These are phyloP conservation scores for Atherinosoma microstoma DNA, from an alignment of 2,797 vertebrate genomes.

Conservation along the genomic window DNA sequence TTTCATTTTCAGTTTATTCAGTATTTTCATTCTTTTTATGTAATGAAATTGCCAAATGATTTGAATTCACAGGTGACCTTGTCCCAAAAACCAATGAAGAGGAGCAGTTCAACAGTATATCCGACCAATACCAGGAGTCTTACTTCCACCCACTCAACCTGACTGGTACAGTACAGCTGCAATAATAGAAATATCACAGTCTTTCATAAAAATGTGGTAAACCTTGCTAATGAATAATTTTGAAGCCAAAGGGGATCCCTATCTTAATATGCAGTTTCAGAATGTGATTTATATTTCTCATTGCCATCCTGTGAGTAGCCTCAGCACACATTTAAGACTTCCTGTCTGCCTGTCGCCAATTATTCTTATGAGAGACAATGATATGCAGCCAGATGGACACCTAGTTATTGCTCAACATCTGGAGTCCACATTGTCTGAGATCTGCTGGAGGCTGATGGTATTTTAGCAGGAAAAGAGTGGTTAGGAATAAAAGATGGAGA, in stretches of 20 bases:
- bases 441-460: conserved; percentile 37
- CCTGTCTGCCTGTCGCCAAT: conserved; percentile 38
- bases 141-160: conserved; percentile 90
- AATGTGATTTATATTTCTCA: conserved; percentile 45
- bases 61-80: conserved; percentile 85
- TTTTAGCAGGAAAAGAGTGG: conserved; percentile 25
- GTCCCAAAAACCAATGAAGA: conserved; percentile 71
- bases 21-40: conserved; percentile 14
- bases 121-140: conserved; percentile 89
- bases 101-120: conserved; percentile 81
- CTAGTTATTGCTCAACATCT: conserved; percentile 50
- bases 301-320: conserved; percentile 21
- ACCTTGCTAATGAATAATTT: conserved; percentile 15
- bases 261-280: conserved; percentile 17
- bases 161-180: conserved; percentile 82
- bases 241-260: conserved; percentile 6
- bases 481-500: background rate
- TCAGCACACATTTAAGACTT: conserved; percentile 37
- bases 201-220: conserved; percentile 11
- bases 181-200: background rate
- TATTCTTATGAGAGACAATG: conserved; percentile 53
- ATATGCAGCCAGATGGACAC: conserved; percentile 52
- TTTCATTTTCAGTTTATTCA: conserved; percentile 19
- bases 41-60: conserved; percentile 7
- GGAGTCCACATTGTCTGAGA: conserved; percentile 27